phyloP scores from a whole-genome alignment of 2,888 invertebrate genomes.

The Onthophagus sagittarius region DNA sequence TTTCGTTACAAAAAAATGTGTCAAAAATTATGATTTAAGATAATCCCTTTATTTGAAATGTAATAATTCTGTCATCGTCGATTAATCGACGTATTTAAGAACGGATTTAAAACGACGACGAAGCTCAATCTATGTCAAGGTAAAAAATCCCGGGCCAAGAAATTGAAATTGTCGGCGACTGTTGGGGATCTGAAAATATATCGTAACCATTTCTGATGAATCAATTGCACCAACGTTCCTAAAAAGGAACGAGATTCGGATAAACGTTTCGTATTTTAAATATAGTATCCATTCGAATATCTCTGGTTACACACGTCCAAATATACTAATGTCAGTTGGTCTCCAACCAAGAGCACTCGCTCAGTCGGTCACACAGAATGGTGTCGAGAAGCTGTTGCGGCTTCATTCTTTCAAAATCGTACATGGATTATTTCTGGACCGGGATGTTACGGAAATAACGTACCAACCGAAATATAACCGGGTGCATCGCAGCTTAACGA shows the following conservation, averaged over 20 bases:
- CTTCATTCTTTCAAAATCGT: conserved; percentile 19
- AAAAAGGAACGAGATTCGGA: neutral
- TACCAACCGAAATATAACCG: conserved; percentile 33
- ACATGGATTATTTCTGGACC: conserved; percentile 30
- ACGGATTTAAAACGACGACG: neutral
- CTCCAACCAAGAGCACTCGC: conserved; percentile 1
- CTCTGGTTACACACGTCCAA: neutral
- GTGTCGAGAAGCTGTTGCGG: neutral
- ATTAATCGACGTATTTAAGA: neutral
- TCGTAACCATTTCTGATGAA: neutral
- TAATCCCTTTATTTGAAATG: neutral
- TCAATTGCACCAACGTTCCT: neutral
- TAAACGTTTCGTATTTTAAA: neutral
- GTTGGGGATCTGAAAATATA: neutral
- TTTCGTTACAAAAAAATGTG: neutral
- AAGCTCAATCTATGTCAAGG: neutral
- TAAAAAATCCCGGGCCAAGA: neutral
- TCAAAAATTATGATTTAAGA: too few species aligned
- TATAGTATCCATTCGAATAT: neutral
- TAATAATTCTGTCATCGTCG: neutral
- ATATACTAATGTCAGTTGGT: neutral
- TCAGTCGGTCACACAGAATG: neutral
- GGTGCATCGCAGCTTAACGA: conserved; percentile 37
- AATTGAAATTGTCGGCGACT: neutral
- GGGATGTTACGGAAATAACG: conserved; percentile 33